These are phyloP conservation scores for Caenorhabditis imperialis DNA, from an alignment of 2,888 invertebrate species.

Conservation along the genomic window DNA sequence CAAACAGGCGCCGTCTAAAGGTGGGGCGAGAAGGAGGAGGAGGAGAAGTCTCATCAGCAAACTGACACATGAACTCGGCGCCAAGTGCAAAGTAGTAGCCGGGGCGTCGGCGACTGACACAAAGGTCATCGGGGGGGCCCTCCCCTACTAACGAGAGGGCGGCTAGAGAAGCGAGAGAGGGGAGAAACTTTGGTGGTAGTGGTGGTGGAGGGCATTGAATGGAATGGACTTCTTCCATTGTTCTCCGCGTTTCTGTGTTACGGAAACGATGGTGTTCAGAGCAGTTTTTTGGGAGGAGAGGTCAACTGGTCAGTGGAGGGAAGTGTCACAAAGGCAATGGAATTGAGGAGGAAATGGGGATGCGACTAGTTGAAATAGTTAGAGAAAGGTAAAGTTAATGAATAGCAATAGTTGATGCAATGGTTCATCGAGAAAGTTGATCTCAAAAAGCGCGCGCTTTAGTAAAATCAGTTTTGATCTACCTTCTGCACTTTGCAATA, in stretches of 20 bases:
- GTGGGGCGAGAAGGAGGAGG: background rate
- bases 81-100: slow-evolving; percentile 42
- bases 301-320: no score
- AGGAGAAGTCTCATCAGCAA: background rate
- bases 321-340: no score
- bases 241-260: slow-evolving; percentile 13
- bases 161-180: background rate
- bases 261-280: no score
- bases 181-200: slow-evolving; percentile 1
- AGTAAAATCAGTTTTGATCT: no score
- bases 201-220: slow-evolving; percentile 3
- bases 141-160: background rate
- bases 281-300: no score
- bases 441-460: no score
- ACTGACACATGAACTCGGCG: slow-evolving; percentile 22
- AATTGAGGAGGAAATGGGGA: no score
- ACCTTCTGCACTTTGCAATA: no score
- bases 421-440: no score
- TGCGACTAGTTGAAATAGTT: no score
- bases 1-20: slow-evolving; percentile 18
- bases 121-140: slow-evolving; percentile 43
- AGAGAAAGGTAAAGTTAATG: no score
- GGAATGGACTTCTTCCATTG: slow-evolving; percentile 27
- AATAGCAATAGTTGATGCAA: no score
- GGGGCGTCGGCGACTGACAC: slow-evolving; percentile 34